Evolutionary conservation across 2,888 invertebrate species (phyloP).

Genomic region (Acheta domesticus): DNA sequence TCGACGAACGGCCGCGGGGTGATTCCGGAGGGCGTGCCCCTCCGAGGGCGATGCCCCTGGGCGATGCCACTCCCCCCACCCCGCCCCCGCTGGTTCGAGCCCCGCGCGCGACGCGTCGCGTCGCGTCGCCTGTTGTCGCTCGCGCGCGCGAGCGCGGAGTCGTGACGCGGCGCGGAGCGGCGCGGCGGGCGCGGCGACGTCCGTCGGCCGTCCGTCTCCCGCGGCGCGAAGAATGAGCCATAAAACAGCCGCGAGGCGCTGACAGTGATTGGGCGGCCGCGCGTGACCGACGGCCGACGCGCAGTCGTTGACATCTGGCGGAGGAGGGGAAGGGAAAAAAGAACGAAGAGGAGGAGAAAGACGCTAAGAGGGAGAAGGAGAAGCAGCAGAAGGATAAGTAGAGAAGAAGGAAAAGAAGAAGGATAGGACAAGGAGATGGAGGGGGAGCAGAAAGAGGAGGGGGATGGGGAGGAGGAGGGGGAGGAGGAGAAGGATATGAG

Average conservation of each 20-base stretch:
- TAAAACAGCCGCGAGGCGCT: neutral
- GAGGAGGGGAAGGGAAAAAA: neutral
- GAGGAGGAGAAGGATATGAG: too few relatives aligned
- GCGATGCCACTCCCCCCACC: too few relatives aligned
- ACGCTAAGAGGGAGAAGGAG: neutral
- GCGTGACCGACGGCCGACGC: constrained; percentile 9
- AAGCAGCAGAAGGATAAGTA: neutral
- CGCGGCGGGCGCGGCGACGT: neutral
- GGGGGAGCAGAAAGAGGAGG: too few relatives aligned
- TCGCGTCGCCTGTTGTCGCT: neutral
- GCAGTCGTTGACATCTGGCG: constrained; percentile 18
- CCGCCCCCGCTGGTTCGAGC: neutral
- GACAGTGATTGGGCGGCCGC: constrained; percentile 4
- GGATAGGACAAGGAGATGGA: neutral
- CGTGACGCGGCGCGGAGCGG: neutral
- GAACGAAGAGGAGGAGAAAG: neutral
- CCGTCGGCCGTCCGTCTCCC: neutral
- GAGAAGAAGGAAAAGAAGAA: neutral
- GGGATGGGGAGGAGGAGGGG: too few relatives aligned
- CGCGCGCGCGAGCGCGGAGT: neutral
- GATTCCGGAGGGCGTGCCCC: too few relatives aligned
- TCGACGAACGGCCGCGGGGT: too few relatives aligned
- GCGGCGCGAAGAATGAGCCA: neutral
- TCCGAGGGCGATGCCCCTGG: too few relatives aligned
- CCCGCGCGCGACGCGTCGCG: neutral